phyloP scores from a whole-genome alignment of 2,113 vertebrate genomes.

The Porphyrio hochstetteri region DNA sequence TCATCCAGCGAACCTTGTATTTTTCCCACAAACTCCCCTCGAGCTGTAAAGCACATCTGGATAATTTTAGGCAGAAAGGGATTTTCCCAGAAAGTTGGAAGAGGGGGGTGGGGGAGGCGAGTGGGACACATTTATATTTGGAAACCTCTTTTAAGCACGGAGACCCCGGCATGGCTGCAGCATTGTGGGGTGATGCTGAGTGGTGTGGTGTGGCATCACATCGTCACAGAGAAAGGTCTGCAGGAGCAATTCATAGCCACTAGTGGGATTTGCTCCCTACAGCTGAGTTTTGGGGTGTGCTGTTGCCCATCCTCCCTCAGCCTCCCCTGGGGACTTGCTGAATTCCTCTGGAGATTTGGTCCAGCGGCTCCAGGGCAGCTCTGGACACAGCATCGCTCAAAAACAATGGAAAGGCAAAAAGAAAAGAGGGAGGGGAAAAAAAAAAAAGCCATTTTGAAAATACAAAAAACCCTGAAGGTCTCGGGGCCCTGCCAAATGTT shows the following conservation, averaged over 20 bases:
- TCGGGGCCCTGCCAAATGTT: background rate
- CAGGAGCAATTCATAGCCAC: background rate
- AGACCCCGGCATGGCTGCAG: background rate
- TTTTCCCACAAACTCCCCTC: constrained; percentile 62
- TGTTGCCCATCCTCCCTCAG: background rate
- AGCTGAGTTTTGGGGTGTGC: background rate
- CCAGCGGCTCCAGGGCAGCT: background rate
- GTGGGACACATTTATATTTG: constrained; percentile 20
- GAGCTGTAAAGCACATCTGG: constrained; percentile 64
- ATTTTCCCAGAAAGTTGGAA: constrained; percentile 57
- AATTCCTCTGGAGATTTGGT: background rate
- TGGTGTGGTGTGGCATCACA: fast-evolving
- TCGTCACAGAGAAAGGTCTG: background rate
- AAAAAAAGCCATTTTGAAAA: background rate
- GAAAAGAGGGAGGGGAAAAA: background rate
- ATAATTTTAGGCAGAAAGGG: constrained; percentile 67
- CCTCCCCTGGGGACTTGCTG: background rate
- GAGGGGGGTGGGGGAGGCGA: background rate
- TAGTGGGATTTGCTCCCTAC: background rate
- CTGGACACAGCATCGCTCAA: background rate
- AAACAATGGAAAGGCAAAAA: background rate
- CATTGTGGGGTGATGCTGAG: background rate
- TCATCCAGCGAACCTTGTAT: constrained; percentile 55
- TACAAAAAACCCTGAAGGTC: background rate
- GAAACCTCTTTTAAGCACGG: constrained; percentile 21